Conservation (phyloP, 2,113 vertebrate genomes). For the Crocuta crocuta region DNA sequence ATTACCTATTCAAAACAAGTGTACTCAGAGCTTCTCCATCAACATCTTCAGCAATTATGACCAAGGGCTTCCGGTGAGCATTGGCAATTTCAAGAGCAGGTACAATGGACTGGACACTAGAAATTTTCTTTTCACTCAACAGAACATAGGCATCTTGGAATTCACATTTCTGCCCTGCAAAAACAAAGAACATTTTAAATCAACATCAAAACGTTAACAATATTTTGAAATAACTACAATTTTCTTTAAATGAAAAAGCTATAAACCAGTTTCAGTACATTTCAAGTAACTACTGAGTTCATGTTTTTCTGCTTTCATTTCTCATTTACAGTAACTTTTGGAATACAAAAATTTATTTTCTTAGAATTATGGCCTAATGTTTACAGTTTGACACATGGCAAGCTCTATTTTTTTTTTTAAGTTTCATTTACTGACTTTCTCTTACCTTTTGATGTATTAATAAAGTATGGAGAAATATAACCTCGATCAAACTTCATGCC, state of each 20-base stretch:
- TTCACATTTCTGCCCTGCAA: constrained; percentile 91
- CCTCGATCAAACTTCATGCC: constrained; percentile 99
- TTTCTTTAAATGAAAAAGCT: not conserved
- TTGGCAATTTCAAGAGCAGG: constrained; percentile 98
- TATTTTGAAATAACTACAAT: not conserved
- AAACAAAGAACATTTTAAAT: not conserved
- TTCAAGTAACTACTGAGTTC: not conserved
- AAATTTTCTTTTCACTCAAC: constrained; percentile 98
- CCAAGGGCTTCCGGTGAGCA: constrained; percentile 96
- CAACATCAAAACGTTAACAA: not conserved
- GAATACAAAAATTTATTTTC: not conserved
- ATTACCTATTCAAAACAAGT: constrained; percentile 96
- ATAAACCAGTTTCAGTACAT: not conserved
- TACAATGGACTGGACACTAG: constrained; percentile 97
- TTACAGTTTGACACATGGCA: not conserved
- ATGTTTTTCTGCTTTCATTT: not conserved
- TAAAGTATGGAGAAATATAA: constrained; percentile 99
- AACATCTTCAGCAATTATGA: constrained; percentile 98
- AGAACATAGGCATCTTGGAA: constrained; percentile 91
- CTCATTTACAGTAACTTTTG: not conserved
- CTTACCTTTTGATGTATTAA: constrained; percentile 95
- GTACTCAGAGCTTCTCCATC: constrained; percentile 99
- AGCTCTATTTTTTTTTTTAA: not conserved
- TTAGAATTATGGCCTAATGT: not conserved
- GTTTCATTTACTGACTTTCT: not conserved